Percentiles rank a stretch among this genome's conserved stretches.
These are phyloP conservation scores for Zaprionus ornatus DNA, from an alignment of 1,140 invertebrate genomes.

Conservation along the genomic window DNA sequence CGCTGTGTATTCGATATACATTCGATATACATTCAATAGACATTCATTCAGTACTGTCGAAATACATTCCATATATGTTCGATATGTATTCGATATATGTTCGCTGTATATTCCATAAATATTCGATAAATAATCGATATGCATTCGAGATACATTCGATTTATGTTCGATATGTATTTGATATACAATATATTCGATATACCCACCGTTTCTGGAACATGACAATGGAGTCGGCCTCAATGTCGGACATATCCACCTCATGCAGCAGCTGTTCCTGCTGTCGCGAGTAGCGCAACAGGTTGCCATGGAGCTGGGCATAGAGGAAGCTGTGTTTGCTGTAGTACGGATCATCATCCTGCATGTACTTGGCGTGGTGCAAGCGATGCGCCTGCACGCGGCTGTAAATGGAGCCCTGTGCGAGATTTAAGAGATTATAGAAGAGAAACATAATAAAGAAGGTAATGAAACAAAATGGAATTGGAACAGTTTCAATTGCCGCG, in stretches of 20 bases:
- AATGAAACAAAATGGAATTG: background rate
- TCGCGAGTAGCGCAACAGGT: conserved; percentile 88
- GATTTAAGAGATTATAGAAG: background rate
- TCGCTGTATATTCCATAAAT: no score
- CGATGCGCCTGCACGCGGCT: conserved; percentile 93
- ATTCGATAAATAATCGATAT: no score
- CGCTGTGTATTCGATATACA: background rate
- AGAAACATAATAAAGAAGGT: background rate
- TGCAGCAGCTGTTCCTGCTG: conserved; percentile 89
- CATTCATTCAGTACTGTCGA: no score
- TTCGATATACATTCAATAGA: no score
- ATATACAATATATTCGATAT: background rate
- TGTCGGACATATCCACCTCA: conserved; percentile 93
- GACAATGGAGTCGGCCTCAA: conserved; percentile 92
- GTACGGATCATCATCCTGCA: conserved; percentile 95
- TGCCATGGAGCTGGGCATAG: conserved; percentile 91
- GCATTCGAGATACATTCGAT: no score
- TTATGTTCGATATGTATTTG: no score
- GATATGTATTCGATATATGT: no score
- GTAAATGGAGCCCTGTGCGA: conserved; percentile 87
- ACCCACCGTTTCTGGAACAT: conserved; percentile 90
- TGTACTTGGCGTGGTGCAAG: conserved; percentile 94
- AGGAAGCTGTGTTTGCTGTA: conserved; percentile 94
- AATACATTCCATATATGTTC: no score
- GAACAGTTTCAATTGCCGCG: background rate